A percentile compares a stretch with the other conserved stretches of the same genome.
phyloP scores from a whole-genome alignment of 2,888 invertebrate genomes.

The Acrocyrtus sp. region DNA sequence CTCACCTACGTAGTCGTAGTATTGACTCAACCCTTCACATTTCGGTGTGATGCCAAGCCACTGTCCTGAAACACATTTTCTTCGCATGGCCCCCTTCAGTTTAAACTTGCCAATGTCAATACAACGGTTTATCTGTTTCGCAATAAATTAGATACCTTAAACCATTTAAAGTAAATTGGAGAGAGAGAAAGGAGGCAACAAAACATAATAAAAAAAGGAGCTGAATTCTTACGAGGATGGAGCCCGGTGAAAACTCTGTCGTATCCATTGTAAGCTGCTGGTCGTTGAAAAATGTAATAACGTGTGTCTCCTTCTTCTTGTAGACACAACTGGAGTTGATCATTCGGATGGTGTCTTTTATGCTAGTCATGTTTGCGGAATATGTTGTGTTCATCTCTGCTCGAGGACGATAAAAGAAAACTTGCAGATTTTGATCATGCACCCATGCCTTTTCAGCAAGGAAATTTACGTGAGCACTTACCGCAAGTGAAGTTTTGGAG shows the following conservation, averaged over 20 bases:
- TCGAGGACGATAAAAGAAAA: background rate
- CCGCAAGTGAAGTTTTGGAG: constrained; percentile 72
- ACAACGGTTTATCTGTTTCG: constrained; percentile 70
- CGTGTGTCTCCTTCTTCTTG: constrained; percentile 75
- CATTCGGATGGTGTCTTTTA: constrained; percentile 46
- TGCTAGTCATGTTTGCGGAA: constrained; percentile 30
- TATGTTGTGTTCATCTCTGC: constrained; percentile 40
- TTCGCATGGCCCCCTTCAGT: constrained; percentile 78
- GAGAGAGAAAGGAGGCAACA: background rate
- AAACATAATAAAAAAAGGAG: background rate
- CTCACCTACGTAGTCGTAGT: constrained; percentile 86
- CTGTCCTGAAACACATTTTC: constrained; percentile 80
- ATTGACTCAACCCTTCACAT: constrained; percentile 85
- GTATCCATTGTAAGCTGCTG: constrained; percentile 79
- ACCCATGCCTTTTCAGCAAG: too few relatives aligned
- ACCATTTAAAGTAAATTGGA: constrained; percentile 67
- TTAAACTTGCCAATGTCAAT: constrained; percentile 87
- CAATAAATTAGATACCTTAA: background rate
- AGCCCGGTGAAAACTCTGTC: constrained; percentile 82
- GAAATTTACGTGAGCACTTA: too few relatives aligned
- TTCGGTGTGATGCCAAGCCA: constrained; percentile 79
- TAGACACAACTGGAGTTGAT: constrained; percentile 75
- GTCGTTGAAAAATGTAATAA: constrained; percentile 84
- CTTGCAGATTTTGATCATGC: background rate
- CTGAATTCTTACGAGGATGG: constrained; percentile 72